Evolutionary conservation across 2,797 vertebrate species (phyloP).

Genomic region (Propithecus perrieri): DNA sequence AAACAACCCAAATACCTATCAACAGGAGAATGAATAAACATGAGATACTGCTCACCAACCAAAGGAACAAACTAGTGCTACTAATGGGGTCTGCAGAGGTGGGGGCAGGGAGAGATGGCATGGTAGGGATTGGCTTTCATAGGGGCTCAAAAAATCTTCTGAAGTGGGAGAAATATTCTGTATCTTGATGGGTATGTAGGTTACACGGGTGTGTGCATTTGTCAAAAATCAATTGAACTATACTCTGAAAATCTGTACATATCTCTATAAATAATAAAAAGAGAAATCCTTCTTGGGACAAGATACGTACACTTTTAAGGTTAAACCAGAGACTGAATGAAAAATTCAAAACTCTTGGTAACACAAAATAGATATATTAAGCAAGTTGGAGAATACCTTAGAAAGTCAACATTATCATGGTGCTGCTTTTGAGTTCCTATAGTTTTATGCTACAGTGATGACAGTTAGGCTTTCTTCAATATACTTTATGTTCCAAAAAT

Average conservation of each 20-base stretch:
- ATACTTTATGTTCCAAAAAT: not conserved
- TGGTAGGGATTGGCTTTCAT: not conserved
- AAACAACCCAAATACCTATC: not conserved
- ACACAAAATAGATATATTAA: slow-evolving; percentile 9
- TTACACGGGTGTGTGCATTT: not conserved
- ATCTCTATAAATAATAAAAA: slow-evolving; percentile 35
- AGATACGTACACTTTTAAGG: not conserved
- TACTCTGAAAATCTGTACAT: slow-evolving; percentile 37
- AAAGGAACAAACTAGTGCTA: not conserved
- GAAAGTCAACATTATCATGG: not conserved
- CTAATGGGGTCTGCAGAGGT: not conserved
- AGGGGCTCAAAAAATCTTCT: not conserved
- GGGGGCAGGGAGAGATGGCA: not conserved
- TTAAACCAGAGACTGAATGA: slow-evolving; percentile 35
- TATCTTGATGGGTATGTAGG: not conserved
- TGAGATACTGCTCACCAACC: not conserved
- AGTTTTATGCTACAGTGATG: not conserved
- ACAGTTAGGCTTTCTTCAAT: slow-evolving; percentile 38
- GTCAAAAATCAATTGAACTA: slow-evolving; percentile 28
- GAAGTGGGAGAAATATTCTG: not conserved
- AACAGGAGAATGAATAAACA: slow-evolving; percentile 2
- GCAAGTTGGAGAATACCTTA: not conserved
- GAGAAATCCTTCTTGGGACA: not conserved
- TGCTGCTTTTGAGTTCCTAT: not conserved
- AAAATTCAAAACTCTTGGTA: slow-evolving; percentile 4